Base-by-base conservation (phyloP, 1,140 invertebrate species). In the Drosophila tsacasi region DNA sequence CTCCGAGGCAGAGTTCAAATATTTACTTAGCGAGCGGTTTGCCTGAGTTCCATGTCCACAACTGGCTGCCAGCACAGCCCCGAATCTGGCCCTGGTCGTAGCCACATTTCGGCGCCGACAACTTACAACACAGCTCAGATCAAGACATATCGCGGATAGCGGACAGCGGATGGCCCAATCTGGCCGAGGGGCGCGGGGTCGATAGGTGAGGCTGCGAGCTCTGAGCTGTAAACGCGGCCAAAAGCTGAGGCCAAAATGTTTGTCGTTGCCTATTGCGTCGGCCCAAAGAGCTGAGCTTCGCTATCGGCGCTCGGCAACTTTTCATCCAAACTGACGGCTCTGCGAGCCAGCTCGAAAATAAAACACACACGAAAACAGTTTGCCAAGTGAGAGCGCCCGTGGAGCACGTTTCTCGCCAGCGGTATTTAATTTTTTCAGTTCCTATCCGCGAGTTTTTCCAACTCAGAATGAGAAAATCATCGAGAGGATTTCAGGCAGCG, bases 301-400 rank as follows among this genome's bases (percentile, higher is more conserved):
- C 62, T 61, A 57, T 39, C 55, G 62, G 23, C 55, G 62, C 75
- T 79, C 76, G 76, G 55, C 44, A 72, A 72, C 46, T 79, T 59
- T 72, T 78, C 59, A 65, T 17, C 21, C 32, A 23, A 21, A 67
- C 21, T 39, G 44, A 32, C 52, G 32, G 52, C 55, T 40, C 44
- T 46, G 61, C 55, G 66, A 67, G 47, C 42, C 46, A 44, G 37
- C 64, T 50, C 46, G 25, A 73, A 47, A 47, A 42, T 27, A 35
- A 42, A 19, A 50, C 44, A 73, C 66, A 73, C 68, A 72, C 49
- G 47, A 78, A 86, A 82, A 72, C 68, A 87, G 83, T 87, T 71
- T 77, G 76, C 69, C 50, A 67, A 65, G 59, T 64, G 77, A 59
- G 46, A 74, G 83, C 81, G 68, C 47, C 35, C 63, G 81, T 46